These are phyloP conservation scores for Propithecus coquereli DNA, from an alignment of 2,113 vertebrate species.

Conservation along the genomic window DNA sequence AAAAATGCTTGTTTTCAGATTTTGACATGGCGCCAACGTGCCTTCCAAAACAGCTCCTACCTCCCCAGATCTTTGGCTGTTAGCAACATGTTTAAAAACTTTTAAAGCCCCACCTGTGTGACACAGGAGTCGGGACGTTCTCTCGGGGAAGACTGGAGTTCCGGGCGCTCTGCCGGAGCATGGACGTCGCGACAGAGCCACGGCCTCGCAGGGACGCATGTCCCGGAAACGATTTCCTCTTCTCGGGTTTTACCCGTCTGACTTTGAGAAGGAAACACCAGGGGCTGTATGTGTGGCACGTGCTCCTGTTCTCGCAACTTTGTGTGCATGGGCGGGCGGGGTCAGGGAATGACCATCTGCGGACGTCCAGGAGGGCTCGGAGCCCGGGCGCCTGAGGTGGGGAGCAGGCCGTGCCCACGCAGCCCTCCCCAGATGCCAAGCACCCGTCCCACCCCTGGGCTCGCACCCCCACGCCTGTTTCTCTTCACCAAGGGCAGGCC, in stretches of 20 bases:
- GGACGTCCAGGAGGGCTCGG: too few species aligned
- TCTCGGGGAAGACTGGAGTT: rapidly evolving
- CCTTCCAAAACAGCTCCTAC: not conserved
- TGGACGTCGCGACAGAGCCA: too few species aligned
- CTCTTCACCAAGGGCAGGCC: not conserved
- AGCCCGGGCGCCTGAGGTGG: too few species aligned
- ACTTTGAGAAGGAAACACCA: not conserved
- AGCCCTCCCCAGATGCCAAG: rapidly evolving
- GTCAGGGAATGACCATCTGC: not conserved
- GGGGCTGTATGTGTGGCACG: rapidly evolving
- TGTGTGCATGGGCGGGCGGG: too few species aligned
- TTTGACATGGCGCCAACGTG: not conserved
- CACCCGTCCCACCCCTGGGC: not conserved
- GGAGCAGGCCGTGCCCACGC: too few species aligned
- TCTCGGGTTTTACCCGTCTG: not conserved
- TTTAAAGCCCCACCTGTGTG: too few species aligned
- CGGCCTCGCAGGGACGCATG: not conserved
- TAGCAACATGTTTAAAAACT: not conserved
- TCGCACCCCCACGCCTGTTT: not conserved
- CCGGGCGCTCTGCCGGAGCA: not conserved
- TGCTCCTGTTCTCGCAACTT: not conserved
- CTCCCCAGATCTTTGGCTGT: not conserved
- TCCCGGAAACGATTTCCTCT: too few species aligned
- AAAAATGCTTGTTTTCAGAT: not conserved
- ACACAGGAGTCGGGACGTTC: rapidly evolving